These are phyloP conservation scores for Sialis lutaria DNA, from an alignment of 2,888 invertebrate genomes.

Conservation along the genomic window DNA sequence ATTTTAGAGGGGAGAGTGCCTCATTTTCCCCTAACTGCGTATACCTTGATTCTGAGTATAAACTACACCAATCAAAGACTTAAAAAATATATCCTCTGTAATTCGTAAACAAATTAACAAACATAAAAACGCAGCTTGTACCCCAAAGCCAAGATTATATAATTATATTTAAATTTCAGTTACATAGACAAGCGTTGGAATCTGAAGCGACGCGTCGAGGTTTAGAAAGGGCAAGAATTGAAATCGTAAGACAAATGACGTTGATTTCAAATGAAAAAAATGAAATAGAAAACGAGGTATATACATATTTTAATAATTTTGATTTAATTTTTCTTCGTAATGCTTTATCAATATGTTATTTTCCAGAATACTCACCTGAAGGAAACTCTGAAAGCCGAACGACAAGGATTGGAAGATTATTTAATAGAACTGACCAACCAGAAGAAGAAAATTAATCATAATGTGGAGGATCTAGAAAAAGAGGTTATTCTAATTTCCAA, in stretches of 20 bases:
- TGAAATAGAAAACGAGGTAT: slow-evolving; percentile 34
- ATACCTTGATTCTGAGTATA: too few species aligned
- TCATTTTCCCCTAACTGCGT: neutral
- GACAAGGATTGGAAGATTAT: slow-evolving; percentile 29
- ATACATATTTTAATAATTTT: neutral
- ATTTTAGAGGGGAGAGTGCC: neutral
- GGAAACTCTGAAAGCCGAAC: slow-evolving; percentile 32
- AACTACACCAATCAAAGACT: too few species aligned
- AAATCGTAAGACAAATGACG: slow-evolving; percentile 37
- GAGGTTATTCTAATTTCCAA: slow-evolving; percentile 15
- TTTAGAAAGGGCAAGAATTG: slow-evolving; percentile 36
- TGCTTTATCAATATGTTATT: neutral
- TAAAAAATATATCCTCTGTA: too few species aligned
- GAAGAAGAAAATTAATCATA: slow-evolving; percentile 25
- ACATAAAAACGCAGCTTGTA: too few species aligned
- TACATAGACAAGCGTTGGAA: slow-evolving; percentile 35
- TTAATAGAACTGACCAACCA: slow-evolving; percentile 20
- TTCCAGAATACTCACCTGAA: slow-evolving; percentile 36
- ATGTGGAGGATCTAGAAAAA: slow-evolving; percentile 25
- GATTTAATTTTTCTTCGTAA: neutral
- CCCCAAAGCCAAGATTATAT: too few species aligned
- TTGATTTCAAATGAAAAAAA: slow-evolving; percentile 37
- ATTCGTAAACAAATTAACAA: too few species aligned
- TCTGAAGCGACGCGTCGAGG: slow-evolving; percentile 35
- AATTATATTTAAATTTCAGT: slow-evolving; percentile 16